Base-by-base conservation (phyloP, 2,797 vertebrate genomes). In the Anguilla megastoma region DNA sequence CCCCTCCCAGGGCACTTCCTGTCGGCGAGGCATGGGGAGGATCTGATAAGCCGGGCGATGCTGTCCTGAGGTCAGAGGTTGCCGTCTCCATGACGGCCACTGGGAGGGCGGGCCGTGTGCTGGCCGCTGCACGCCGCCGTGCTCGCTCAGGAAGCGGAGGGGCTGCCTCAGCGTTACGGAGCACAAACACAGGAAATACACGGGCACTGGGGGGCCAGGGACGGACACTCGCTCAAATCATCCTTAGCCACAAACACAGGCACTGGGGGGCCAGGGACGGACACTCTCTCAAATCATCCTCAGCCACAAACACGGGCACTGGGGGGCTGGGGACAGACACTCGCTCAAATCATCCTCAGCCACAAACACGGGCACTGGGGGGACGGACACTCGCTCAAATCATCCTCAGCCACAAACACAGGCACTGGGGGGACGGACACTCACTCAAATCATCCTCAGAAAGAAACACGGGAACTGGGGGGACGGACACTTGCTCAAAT, bases 1-100 rank as follows among this genome's bases (percentile, higher is more conserved):
- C 85, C 90, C 88, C 90, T 94, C 92, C 90, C 89, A 89, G 89
- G 92, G 90, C 86, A 87, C 93, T 96, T 96, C 95, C 96, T 94
- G 93, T 92, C 36, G 90, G 88, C 90, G 92, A 91, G 95, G 93
- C 94, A 95, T 96, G 95, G 92, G 92, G 89, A 95, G 94, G 92
- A 96, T 95, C 95, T 94, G 96, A 96, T 96, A 96, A 96, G 95
- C 90, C 93, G 92, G 91, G 91, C 91, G 92, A 92, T 90, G 89
- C 92, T 94, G 93, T 90, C 86, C 90, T 89, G 74, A 60, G 95
- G 95, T 96, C 94, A 96, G 88, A 95, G 94, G 94, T 92, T 93
- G 94, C 89, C 93, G 93, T 94, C 95, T 94, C 93, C 91, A 91
- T 90, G 90, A 93, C 91, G 92, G 91, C 89, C 93, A 88, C 50